phyloP scores from a whole-genome alignment of 2,113 vertebrate species.

The Tinamus guttatus region DNA sequence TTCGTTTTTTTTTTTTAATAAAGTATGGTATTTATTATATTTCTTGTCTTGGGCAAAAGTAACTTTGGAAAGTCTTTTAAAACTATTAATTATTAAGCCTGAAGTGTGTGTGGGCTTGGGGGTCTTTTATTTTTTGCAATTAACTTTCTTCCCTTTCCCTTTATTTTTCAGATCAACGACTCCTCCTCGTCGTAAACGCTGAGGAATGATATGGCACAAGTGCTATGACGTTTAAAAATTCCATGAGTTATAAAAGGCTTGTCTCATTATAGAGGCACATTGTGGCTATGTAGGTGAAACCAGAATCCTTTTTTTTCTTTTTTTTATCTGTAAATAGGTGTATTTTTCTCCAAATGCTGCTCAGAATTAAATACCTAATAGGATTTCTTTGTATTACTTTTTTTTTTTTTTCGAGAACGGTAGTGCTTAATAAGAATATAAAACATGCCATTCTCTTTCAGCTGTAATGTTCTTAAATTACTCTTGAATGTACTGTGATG shows the following conservation, averaged over 20 bases:
- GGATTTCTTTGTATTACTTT: slow-evolving; percentile 89
- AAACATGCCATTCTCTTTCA: slow-evolving; percentile 85
- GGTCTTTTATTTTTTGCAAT: slow-evolving; percentile 58
- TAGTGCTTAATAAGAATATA: slow-evolving; percentile 85
- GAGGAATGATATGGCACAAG: slow-evolving; percentile 86
- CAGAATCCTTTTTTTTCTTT: slow-evolving; percentile 83
- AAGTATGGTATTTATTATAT: slow-evolving; percentile 77
- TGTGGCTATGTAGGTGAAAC: slow-evolving; percentile 94
- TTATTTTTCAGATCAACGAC: slow-evolving; percentile 92
- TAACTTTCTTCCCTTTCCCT: slow-evolving; percentile 70
- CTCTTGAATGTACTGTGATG: slow-evolving; percentile 92
- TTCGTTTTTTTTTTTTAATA: slow-evolving; percentile 68
- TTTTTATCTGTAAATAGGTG: slow-evolving; percentile 93
- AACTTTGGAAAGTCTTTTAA: slow-evolving; percentile 70
- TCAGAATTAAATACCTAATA: slow-evolving; percentile 87
- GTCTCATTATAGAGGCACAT: slow-evolving; percentile 99
- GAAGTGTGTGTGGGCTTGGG: slow-evolving; percentile 78
- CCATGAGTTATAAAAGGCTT: slow-evolving; percentile 99
- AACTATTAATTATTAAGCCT: slow-evolving; percentile 74
- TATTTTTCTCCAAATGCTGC: slow-evolving; percentile 91
- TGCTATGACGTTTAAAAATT: slow-evolving; percentile 93
- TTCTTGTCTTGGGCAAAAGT: slow-evolving; percentile 72
- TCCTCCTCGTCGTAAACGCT: slow-evolving; percentile 93
- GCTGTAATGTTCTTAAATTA: slow-evolving; percentile 93
- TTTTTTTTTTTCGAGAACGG: slow-evolving; percentile 78